Base-by-base conservation (phyloP, 2,888 invertebrate genomes). In the Exocentrus adspersus region DNA sequence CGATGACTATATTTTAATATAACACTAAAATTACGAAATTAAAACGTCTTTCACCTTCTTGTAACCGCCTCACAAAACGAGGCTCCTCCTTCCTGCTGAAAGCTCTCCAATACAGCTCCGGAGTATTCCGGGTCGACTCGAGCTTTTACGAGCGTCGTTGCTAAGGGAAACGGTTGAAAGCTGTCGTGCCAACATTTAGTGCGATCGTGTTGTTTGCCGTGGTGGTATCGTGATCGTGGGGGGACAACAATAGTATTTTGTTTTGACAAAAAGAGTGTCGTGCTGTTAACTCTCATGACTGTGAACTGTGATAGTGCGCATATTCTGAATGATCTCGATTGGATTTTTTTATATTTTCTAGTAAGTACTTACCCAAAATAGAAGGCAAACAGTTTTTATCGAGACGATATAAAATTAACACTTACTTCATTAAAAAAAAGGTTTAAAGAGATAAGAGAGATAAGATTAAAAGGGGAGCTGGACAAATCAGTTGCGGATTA, bases 81-180 rank as follows among this genome's bases (percentile, higher is more conserved):
- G 54, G 65, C 68, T 54, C 72, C 78, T 65, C 79, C 80, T 54
- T 16, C 12, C 41, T 51, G 53, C 60, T 54, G 46, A 69, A 69
- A 62, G 67, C 67, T 69, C 67, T 54, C 80, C 80, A 80, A 80
- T 79, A 56, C 56, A n/a, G 28, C 24, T 7, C 24, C 43, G 32
- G 43, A 46, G 48, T 41, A 53, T 10, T 9, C 60, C 82, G 82
- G 74, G 51, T 5, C 6, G 14, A 2, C 14, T n/a, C 83, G 83
- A 77, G 62, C 17, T 16, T 45, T 5, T 16, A 54, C 83, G 83
- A 83, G 60, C 37, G 45, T 59, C 72, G 83, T 83, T 83, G 82
- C 82, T 77, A 82, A 76, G 83, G 83, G 83, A 78, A 78, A 83
- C 83, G 79, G 74, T 75, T 73, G 77, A 77, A 81, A 78, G 76